phyloP scores from a whole-genome alignment of 2,113 vertebrate genomes.

The Kryptolebias marmoratus region DNA sequence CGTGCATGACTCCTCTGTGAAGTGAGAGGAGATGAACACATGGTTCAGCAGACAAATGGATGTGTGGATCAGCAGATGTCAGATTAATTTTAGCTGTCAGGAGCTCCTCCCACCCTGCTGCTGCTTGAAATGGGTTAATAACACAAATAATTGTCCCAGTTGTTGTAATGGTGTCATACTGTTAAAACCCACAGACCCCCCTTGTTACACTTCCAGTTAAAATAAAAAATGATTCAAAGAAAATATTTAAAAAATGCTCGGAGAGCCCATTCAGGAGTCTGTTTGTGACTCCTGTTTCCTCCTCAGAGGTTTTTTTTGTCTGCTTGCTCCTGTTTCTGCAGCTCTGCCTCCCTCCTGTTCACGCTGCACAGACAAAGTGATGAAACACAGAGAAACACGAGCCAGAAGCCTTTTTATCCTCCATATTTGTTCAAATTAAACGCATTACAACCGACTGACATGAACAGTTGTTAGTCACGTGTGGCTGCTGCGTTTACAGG shows the following conservation, averaged over 20 bases:
- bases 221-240: too few species aligned
- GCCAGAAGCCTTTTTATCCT: background rate
- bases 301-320: background rate
- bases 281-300: too few species aligned
- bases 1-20: too few species aligned
- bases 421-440: background rate
- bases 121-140: conserved; percentile 17
- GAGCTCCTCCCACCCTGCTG: background rate
- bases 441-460: background rate
- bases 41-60: too few species aligned
- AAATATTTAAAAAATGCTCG: too few species aligned
- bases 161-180: background rate
- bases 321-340: background rate
- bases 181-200: too few species aligned
- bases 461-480: background rate
- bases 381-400: background rate
- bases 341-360: background rate
- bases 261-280: too few species aligned
- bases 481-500: background rate
- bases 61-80: background rate
- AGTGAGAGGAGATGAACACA: too few species aligned
- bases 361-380: background rate
- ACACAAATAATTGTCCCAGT: conserved; percentile 30
- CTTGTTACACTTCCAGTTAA: too few species aligned
- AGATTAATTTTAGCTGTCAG: too few species aligned